Evolutionary conservation across 2,113 vertebrate genomes (phyloP), one percentile per base, ranked within the genome.

Genomic region (Pedionomus torquatus): DNA sequence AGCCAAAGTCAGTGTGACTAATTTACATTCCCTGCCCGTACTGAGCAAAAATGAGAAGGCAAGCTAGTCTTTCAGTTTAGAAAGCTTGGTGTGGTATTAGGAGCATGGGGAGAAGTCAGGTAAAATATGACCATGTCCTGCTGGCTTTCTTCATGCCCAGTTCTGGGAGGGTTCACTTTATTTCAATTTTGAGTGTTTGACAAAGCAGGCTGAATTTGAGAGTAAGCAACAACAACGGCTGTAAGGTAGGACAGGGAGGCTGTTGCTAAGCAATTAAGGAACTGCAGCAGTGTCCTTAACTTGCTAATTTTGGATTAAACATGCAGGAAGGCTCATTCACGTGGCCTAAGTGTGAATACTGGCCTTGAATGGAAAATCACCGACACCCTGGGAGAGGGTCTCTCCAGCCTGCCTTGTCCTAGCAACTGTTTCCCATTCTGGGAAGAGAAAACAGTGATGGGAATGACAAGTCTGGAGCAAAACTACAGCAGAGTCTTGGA

Each of bases 261-360:
- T 87, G 87, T 96, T 97, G 96, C 96, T 96, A 95, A 97, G 97
- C 89, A 89, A 91, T 89, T 92, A 75, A 76, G 52, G 74, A 92
- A 95, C 87, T 89, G 58, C 76, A 87, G 83, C 74, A 90, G 58
- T 39, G 9, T 75, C 85, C 61, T 31, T 60, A 95, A 71, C 41
- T 89, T 92, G 65, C 77, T 91, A 57, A 96, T 97, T 93, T 90
- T 60, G 93, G 43, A 76, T 93, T 85, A 79, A 90, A 89, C 31
- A 58, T 86, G 44, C 57, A 61, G 84, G 78, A 83, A 52, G 49
- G 66, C 25, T 90, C 39, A 37, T 71, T 80, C 58, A 18, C 1
- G 4, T 1, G 11, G 81, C 60, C 84, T 43, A 37, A 71, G 46
- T 3, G 0, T 49, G 72, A 78, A 66, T 66, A n/a, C n/a, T 84